Evolutionary conservation across 1,140 invertebrate species (phyloP).

Genomic region (silkworm (Bombyx mori)): DNA sequence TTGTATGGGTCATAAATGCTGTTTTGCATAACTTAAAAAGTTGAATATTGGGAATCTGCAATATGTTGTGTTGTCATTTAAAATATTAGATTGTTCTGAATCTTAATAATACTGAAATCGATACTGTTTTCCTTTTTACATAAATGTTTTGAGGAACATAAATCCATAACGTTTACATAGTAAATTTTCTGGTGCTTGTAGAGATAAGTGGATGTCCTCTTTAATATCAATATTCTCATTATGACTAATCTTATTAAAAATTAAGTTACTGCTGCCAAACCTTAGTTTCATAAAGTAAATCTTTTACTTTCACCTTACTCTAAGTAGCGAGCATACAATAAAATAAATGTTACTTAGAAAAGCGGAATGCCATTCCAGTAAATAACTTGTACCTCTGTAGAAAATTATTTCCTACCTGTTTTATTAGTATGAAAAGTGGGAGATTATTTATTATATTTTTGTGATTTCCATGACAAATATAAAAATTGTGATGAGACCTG

Average conservation of each 20-base stretch:
- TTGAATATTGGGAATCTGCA: slow-evolving; percentile 61
- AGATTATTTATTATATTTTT: neutral
- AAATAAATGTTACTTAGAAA: too few species aligned
- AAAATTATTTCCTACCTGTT: neutral
- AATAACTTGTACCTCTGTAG: too few species aligned
- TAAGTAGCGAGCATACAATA: too few species aligned
- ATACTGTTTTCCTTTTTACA: slow-evolving; percentile 2
- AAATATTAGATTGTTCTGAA: neutral
- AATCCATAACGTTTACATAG: slow-evolving; percentile 26
- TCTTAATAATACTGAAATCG: neutral
- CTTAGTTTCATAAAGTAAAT: too few species aligned
- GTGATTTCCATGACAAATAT: slow-evolving; percentile 20
- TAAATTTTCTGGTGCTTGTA: slow-evolving; percentile 64
- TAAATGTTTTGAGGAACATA: slow-evolving; percentile 10
- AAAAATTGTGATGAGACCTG: slow-evolving; percentile 28
- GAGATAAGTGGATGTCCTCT: slow-evolving; percentile 32
- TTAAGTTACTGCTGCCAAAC: too few species aligned
- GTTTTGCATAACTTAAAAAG: slow-evolving; percentile 32
- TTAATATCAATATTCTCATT: neutral
- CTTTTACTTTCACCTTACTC: too few species aligned
- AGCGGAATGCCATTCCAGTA: too few species aligned
- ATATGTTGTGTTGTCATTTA: slow-evolving; percentile 27
- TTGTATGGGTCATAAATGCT: slow-evolving; percentile 45
- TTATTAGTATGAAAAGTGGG: neutral
- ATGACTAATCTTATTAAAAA: too few species aligned